Percentiles rank a stretch among this genome's conserved stretches.
phyloP scores from a whole-genome alignment of 2,113 vertebrate genomes.

The Numenius arquata region DNA sequence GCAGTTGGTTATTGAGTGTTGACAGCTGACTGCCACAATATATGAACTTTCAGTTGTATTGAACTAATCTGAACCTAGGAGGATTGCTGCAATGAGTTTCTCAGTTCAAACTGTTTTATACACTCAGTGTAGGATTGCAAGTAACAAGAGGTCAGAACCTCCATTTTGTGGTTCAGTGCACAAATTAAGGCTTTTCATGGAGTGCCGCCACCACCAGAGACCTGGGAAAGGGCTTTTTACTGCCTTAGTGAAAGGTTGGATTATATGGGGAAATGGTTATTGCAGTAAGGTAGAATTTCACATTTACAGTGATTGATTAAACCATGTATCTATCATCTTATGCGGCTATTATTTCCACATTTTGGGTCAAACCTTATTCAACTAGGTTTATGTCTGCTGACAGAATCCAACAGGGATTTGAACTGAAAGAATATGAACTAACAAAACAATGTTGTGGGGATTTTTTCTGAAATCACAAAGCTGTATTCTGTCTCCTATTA shows the following conservation, averaged over 20 bases:
- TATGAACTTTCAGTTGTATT: slow-evolving; percentile 13
- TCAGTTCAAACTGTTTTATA: slow-evolving; percentile 8
- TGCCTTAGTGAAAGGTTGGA: not conserved
- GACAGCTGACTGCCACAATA: not conserved
- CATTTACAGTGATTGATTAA: slow-evolving; percentile 17
- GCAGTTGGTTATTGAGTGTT: not conserved
- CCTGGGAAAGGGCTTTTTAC: slow-evolving; percentile 20
- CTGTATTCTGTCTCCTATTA: not conserved
- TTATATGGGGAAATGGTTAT: not conserved
- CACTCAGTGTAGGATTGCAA: slow-evolving; percentile 6
- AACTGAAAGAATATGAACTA: not conserved
- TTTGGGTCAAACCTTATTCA: not conserved
- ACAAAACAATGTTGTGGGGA: not conserved
- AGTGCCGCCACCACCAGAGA: slow-evolving; percentile 15
- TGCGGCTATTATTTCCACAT: not conserved
- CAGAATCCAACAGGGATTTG: not conserved
- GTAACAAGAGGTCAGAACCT: slow-evolving; percentile 40
- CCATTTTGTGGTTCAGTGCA: slow-evolving; percentile 53
- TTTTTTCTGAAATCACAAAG: not conserved
- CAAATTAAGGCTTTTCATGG: slow-evolving; percentile 50
- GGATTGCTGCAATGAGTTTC: not conserved
- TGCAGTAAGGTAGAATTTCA: slow-evolving; percentile 7
- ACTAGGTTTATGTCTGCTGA: not conserved
- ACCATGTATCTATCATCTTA: not conserved
- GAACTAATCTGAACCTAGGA: not conserved